phyloP scores from a whole-genome alignment of 2,113 vertebrate species.

The Alligator mississippiensis region DNA sequence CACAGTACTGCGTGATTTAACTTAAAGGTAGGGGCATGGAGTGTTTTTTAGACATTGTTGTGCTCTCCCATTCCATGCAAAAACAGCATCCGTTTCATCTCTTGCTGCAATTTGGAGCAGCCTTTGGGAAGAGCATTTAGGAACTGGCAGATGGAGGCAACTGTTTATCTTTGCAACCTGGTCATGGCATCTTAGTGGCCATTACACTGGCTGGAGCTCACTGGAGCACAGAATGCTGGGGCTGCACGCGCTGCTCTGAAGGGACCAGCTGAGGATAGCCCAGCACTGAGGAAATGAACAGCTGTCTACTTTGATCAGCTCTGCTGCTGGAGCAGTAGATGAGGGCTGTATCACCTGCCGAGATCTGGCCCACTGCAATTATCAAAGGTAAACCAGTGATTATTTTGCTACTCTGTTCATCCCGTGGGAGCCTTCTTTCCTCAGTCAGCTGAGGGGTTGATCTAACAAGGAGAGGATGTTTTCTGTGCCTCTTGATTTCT shows the following conservation, averaged over 20 bases:
- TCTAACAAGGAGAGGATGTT: neutral
- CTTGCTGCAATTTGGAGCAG: neutral
- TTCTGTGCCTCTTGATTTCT: neutral
- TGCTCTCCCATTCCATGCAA: too few species aligned
- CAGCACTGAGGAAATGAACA: too few species aligned
- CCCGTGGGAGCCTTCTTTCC: neutral
- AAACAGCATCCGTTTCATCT: neutral
- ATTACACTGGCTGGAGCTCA: too few species aligned
- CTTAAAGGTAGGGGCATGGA: too few species aligned
- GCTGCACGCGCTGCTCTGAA: neutral
- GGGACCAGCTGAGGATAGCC: too few species aligned
- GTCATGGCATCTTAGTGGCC: neutral
- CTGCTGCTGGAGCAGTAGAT: too few species aligned
- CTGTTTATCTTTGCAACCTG: neutral
- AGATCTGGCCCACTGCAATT: neutral
- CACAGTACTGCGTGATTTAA: neutral
- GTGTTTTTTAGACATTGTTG: too few species aligned
- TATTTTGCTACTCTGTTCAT: neutral
- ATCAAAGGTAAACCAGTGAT: neutral
- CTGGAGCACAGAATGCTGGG: neutral
- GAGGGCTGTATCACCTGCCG: neutral
- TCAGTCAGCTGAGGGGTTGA: neutral
- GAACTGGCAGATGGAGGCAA: neutral
- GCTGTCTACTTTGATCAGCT: too few species aligned
- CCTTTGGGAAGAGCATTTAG: too few species aligned